Percentiles rank a stretch among this genome's conserved stretches.
Evolutionary conservation across 2,797 vertebrate species (phyloP).

Genomic region (Scyliorhinus canicula): DNA sequence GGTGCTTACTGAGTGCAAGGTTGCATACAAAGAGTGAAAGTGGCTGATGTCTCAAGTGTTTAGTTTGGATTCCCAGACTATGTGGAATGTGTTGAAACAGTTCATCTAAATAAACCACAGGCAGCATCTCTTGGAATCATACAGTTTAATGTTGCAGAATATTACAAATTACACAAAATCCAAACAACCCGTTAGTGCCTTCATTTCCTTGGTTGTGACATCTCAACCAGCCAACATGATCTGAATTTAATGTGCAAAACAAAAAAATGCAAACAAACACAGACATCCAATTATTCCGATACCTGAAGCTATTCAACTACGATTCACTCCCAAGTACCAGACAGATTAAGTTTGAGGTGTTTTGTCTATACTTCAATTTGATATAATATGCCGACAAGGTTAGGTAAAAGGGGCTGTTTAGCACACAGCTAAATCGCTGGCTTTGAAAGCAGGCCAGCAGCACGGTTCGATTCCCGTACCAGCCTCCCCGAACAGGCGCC

Average conservation of each 20-base stretch:
- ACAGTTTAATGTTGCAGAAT: background rate
- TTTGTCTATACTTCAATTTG: background rate
- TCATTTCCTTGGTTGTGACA: background rate
- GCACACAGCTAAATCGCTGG: too few relatives aligned
- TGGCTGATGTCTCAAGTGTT: background rate
- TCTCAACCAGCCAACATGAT: background rate
- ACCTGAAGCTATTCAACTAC: background rate
- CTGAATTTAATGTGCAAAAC: background rate
- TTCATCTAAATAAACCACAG: conserved; percentile 15
- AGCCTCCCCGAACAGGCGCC: too few relatives aligned
- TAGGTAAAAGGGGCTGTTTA: too few relatives aligned
- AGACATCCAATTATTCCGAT: background rate
- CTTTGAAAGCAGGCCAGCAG: too few relatives aligned
- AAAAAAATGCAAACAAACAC: background rate
- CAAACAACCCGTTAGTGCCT: background rate
- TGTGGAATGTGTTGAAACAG: conserved; percentile 16
- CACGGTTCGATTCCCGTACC: too few relatives aligned
- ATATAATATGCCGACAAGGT: background rate
- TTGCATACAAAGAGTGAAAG: conserved; percentile 44
- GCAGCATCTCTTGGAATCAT: background rate
- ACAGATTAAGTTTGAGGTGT: background rate
- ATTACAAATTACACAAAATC: background rate
- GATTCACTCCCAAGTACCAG: background rate
- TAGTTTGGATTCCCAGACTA: conserved; percentile 33
- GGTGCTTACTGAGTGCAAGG: conserved; percentile 51